phyloP scores from a whole-genome alignment of 1,140 invertebrate genomes.

The Leptinotarsa defecta region DNA sequence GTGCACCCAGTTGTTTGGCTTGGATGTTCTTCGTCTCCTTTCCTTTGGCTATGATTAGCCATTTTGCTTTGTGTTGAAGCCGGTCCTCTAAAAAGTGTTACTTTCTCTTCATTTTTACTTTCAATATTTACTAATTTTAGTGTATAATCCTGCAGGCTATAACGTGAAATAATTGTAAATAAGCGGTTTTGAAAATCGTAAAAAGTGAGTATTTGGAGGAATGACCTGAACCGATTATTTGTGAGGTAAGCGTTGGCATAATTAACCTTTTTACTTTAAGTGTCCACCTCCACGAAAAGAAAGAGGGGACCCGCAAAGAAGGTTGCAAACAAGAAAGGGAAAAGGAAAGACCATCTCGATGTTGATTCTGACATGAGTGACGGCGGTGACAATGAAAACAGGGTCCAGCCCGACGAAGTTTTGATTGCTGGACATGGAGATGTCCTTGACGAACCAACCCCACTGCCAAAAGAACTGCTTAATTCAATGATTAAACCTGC shows the following conservation, averaged over 20 bases:
- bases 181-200: not conserved
- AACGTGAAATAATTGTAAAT: not conserved
- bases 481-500: constrained; percentile 65
- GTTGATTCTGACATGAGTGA: constrained; percentile 61
- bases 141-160: not conserved
- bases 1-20: constrained; percentile 12
- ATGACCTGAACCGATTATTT: not conserved
- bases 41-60: constrained; percentile 25
- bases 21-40: constrained; percentile 16
- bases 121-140: not conserved
- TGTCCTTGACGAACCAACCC: constrained; percentile 57
- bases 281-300: constrained; percentile 48
- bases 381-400: constrained; percentile 54
- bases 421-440: constrained; percentile 59
- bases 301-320: constrained; percentile 53
- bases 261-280: constrained; percentile 1
- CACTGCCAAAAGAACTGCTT: constrained; percentile 64
- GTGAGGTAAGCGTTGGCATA: not conserved
- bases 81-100: constrained; percentile 8
- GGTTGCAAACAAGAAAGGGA: constrained; percentile 54
- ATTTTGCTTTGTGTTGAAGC: constrained; percentile 32
- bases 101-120: not conserved
- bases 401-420: constrained; percentile 58
- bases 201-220: not conserved
- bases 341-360: constrained; percentile 59